Percentiles rank a stretch among this genome's conserved stretches.
phyloP scores from a whole-genome alignment of 2,113 vertebrate species.

The Melanostigma gelatinosum region DNA sequence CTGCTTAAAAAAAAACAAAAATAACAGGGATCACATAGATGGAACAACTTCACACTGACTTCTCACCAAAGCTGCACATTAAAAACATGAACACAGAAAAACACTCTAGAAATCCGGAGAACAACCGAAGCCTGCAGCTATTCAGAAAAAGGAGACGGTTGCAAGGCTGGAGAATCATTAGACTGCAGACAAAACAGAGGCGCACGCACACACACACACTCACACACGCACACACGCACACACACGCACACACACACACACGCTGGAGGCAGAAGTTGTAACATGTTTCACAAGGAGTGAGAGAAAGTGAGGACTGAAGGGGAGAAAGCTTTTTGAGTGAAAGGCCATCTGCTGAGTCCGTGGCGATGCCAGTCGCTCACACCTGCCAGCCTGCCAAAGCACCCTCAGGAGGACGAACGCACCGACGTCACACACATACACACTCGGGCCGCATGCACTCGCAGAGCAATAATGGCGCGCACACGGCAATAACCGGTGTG shows the following conservation, averaged over 20 bases:
- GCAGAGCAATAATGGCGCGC: conserved; percentile 62
- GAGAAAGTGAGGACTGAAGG: conserved; percentile 60
- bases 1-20: background rate
- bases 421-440: conserved; percentile 60
- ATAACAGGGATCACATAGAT: conserved; percentile 27
- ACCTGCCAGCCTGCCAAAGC: conserved; percentile 73
- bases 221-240: no score
- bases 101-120: conserved; percentile 44
- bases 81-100: conserved; percentile 48
- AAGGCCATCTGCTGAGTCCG: conserved; percentile 77
- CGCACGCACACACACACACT: background rate
- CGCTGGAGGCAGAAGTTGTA: conserved; percentile 59
- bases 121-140: conserved; percentile 48
- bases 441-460: conserved; percentile 12
- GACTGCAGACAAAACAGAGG: conserved; percentile 49
- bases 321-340: conserved; percentile 63
- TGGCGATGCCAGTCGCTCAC: conserved; percentile 62
- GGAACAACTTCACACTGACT: conserved; percentile 49
- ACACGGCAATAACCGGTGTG: conserved; percentile 71
- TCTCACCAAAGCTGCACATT: conserved; percentile 54
- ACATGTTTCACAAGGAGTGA: conserved; percentile 72
- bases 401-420: conserved; percentile 66
- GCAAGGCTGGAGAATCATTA: conserved; percentile 56
- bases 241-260: conserved; percentile 6
- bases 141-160: conserved; percentile 24